Base-by-base conservation (phyloP, 2,888 invertebrate genomes). In the Thecophora atra region DNA sequence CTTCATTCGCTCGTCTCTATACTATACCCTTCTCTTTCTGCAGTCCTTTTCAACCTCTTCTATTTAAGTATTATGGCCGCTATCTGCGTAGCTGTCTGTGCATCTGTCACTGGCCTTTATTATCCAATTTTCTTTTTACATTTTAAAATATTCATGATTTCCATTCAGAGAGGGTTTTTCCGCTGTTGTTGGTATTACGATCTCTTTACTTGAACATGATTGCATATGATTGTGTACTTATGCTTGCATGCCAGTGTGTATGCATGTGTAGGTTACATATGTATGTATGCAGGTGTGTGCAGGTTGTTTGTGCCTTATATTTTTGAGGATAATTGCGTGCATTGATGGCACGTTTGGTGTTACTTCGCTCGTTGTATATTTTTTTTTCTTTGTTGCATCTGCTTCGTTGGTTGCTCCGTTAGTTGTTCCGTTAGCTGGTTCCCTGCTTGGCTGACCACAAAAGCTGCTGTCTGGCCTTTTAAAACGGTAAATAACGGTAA, bases 91-190 rank as follows among this genome's bases (percentile, higher is more conserved):
- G 6, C 37, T 37, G 37, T 37, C 37, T 37, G 37, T 37, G 1
- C 37, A 37, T 37, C 37, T 37, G 37, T 30, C 19, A 6, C 11
- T 44, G 24, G 8, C 68, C 64, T 68, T 62, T 58, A 64, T 69
- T 68, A 68, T 64, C 58, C 64, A 56, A 69, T 72, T 37, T 37
- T 11, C 11, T 37, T 69, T 68, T 72, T 69, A 54, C 42, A 44
- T 70, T 42, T 66, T 73, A 28, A 72, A 72, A 70, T 70, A 72
- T 72, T 72, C 69, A 72, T 72, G 69, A 72, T 28, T 54, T 28
- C 24, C 21, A 21, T 30, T 37, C 37, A 11, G 37, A 6, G 37
- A 37, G 28, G 30, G 47, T 24, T 24, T 17, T 58, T 21, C 11
- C 15, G 28, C 44, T 54, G n/a, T 47, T 17, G 26, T 42, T 54